Evolutionary conservation across 1,140 invertebrate genomes (phyloP), one percentile per base, ranked within the genome.

Genomic region (Mizuhopecten yessoensis): DNA sequence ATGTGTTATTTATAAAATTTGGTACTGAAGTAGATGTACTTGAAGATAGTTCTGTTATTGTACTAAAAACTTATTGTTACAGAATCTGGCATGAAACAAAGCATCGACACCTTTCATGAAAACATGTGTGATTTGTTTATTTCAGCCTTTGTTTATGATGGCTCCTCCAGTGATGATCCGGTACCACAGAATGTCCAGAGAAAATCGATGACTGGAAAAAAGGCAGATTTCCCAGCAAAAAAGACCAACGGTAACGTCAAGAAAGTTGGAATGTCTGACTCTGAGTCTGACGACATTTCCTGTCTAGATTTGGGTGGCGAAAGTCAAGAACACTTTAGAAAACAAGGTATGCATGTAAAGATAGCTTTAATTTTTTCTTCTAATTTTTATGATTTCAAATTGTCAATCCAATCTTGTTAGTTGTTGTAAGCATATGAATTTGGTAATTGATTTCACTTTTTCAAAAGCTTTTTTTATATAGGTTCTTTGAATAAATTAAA

Each of bases 91-190:
- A 39, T 7, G 36, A 39, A 13, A 39, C 13, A 39, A n/a, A 39
- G 36, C 36, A 39, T 39, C 36, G 13, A 39, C 13, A 39, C 13
- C 5, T 39, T 39, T 39, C 36, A 39, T 39, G n/a, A 1, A n/a
- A 75, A 75, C 9, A 75, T 75, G 5, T 29, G 11, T 75, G 0
- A 75, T 75, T 75, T 75, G 57, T 75, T 29, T 29, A 75, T 75
- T 75, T 13, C 57, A 75, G 57, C 57, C 29, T 75, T 75, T 75
- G 57, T 75, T 29, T 75, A 75, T 75, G 57, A 75, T 75, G 57
- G 57, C 23, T 75, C 57, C 23, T 75, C 57, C n/a, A 75, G 57
- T 75, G 57, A 75, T 75, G 57, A 75, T 29, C 2, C 2, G 9
- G 9, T 17, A 45, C 17, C 42, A 1, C 42, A 45, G 57, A 75